Base-by-base conservation (phyloP, 2,888 invertebrate species). In the Alsophila aescularia region DNA sequence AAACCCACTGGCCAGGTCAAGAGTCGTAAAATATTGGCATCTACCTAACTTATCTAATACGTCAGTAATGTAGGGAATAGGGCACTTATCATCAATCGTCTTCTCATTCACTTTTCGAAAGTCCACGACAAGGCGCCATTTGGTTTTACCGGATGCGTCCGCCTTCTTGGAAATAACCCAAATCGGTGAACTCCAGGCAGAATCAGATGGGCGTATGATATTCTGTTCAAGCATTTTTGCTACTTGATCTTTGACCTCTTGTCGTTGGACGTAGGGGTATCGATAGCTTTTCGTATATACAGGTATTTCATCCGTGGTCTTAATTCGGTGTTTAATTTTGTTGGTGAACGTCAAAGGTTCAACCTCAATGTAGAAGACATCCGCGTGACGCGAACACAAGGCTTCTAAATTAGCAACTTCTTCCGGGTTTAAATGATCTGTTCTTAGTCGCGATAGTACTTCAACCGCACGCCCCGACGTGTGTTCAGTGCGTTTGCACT, bases 371-470 rank as follows among this genome's bases (percentile, higher is more conserved):
- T 64, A 58, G 39, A 70, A 68, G 0, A 68, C 60, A 12, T 69
- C 69, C 13, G 62, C 45, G 35, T 69, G 69, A 0, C 48, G 34
- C 0, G 57, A 15, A 40, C 63, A 64, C 6, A 12, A 67, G 45
- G 0, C 48, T 12, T 16, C 21, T 73, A 69, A 40, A 49, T 53
- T 1, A 56, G 57, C 15, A 12, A 2, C 2, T 62, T 72, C 72
- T 29, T 75, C 73, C 0, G 41, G 27, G 15, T 73, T 72, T n/a
- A 74, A 32, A 54, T 74, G 73, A 4, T 69, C 62, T 0, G 70
- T 73, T 3, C 73, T 65, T 5, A 75, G 40, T 0, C 67, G 66
- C 10, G 69, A 62, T n/a, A 66, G 2, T 6, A 66, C 64, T 9
- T 66, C 55, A 7, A 59, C 15, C 0, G 35, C 58, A 12, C 69